phyloP scores from a whole-genome alignment of 2,113 vertebrate genomes.

The Elephas maximus region DNA sequence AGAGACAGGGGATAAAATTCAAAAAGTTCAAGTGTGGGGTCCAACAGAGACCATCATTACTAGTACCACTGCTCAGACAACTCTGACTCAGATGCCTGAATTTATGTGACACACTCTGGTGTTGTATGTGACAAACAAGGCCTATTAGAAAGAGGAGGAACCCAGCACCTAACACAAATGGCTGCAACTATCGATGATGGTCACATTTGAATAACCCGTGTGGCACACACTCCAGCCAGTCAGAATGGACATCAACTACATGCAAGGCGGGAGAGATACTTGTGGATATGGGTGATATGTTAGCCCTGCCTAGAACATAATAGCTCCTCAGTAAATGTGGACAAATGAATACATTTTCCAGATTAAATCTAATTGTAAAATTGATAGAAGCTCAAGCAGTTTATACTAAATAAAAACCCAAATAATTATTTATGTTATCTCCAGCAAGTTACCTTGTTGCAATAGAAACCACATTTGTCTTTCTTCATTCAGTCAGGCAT shows the following conservation, averaged over 20 bases:
- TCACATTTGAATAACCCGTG: not conserved
- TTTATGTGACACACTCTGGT: not conserved
- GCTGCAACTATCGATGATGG: not conserved
- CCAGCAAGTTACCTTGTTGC: constrained; percentile 27
- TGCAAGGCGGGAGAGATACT: not conserved
- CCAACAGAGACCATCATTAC: not conserved
- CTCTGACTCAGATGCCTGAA: not conserved
- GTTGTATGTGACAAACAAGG: not conserved
- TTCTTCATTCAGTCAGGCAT: constrained; percentile 4
- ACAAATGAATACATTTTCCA: constrained; percentile 2
- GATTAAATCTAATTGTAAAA: constrained; percentile 40
- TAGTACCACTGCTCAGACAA: not conserved
- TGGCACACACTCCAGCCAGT: not conserved
- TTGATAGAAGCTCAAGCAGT: not conserved
- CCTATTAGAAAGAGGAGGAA: not conserved
- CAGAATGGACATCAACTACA: not conserved
- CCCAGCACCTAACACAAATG: not conserved
- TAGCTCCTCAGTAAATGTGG: constrained; percentile 6
- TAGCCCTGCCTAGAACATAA: not conserved
- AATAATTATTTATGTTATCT: constrained; percentile 53
- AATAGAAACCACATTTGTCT: constrained; percentile 43
- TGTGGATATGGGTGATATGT: not conserved
- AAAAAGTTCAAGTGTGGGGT: not conserved
- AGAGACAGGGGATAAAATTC: not conserved
- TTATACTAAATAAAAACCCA: constrained; percentile 33